A percentile compares a stretch with the other conserved stretches of the same genome.
Evolutionary conservation across 2,797 vertebrate genomes (phyloP).

Genomic region (Manis pentadactyla): DNA sequence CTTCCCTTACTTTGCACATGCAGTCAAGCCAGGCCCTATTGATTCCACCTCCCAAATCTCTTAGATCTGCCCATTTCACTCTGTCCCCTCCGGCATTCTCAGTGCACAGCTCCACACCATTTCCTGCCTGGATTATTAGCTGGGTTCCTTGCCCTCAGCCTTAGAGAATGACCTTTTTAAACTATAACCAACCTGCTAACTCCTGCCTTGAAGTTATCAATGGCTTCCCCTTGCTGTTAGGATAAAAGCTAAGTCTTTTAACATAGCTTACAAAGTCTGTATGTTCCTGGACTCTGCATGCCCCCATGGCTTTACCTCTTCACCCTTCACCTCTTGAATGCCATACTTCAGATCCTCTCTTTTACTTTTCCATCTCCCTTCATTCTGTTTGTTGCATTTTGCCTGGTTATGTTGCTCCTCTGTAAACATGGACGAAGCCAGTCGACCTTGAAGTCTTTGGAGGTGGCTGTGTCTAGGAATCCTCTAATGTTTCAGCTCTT

Average conservation of each 20-base stretch:
- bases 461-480: not conserved
- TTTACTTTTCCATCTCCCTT: not conserved
- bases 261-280: not conserved
- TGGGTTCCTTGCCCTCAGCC: not conserved
- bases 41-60: not conserved
- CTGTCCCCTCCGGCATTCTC: accelerated
- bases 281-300: not conserved
- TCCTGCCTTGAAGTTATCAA: not conserved
- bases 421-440: not conserved
- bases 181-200: not conserved
- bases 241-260: not conserved
- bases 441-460: not conserved
- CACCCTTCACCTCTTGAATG: not conserved
- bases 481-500: not conserved
- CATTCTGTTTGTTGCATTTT: not conserved
- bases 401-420: not conserved
- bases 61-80: not conserved
- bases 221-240: not conserved
- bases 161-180: not conserved
- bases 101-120: not conserved
- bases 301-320: not conserved
- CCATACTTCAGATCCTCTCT: not conserved
- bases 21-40: not conserved
- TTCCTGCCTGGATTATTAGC: not conserved
- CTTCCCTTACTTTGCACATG: not conserved